Evolutionary conservation across 1,140 invertebrate species (phyloP).

Genomic region (Leptopilina clavipes): DNA sequence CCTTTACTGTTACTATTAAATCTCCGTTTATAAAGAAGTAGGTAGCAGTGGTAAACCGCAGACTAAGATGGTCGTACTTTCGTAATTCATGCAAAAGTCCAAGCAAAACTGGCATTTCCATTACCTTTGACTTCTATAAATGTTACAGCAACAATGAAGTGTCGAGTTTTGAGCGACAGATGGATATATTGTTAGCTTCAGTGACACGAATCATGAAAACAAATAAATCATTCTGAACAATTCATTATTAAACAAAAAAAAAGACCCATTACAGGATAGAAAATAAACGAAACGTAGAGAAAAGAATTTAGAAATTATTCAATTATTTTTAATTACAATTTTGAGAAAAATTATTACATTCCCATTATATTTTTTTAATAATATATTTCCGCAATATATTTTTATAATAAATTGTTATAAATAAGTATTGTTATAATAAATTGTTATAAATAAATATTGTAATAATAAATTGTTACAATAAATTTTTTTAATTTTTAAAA

Average conservation of each 20-base stretch:
- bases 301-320: too few relatives aligned
- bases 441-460: too few relatives aligned
- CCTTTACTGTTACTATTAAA: constrained; percentile 5
- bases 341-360: too few relatives aligned
- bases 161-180: constrained; percentile 8
- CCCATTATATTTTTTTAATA: too few relatives aligned
- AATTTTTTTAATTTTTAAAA: too few relatives aligned
- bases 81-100: constrained; percentile 7
- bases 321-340: too few relatives aligned
- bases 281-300: too few relatives aligned
- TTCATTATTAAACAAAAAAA: not conserved
- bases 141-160: not conserved
- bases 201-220: not conserved
- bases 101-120: constrained; percentile 4
- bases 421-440: too few relatives aligned
- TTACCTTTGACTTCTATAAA: constrained; percentile 10
- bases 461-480: too few relatives aligned
- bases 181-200: not conserved
- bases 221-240: not conserved
- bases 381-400: too few relatives aligned
- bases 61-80: constrained; percentile 18
- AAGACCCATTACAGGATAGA: too few relatives aligned
- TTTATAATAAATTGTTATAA: too few relatives aligned
- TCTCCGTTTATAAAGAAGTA: constrained; percentile 1
- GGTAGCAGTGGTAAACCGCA: constrained; percentile 1